Base-by-base conservation (phyloP, 2,888 invertebrate genomes). In the Philonicus albiceps region DNA sequence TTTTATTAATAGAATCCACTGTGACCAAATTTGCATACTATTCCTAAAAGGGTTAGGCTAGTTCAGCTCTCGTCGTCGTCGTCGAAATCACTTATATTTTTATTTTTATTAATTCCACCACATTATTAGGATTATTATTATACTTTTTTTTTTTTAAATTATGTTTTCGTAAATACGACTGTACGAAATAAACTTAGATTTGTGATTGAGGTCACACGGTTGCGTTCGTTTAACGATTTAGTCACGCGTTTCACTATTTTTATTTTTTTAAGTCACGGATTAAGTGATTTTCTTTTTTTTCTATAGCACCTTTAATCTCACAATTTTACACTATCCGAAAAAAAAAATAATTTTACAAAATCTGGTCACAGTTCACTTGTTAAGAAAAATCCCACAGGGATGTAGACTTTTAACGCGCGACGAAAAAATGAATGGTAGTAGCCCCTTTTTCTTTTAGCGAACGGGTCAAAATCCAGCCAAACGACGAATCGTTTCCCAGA, bases 1-100 rank as follows among this genome's bases (percentile, higher is more conserved):
- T 93, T 91, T 92, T 92, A 91, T 92, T 90, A 91, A 92, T 92
- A 90, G 92, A 92, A 92, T 92, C 92, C 92, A 92, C 92, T 92
- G 92, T 92, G 91, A 91, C 90, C 91, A 89, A 91, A 90, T 92
- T 92, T 90, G 92, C 92, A 92, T 92, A 92, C 92, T 92, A 92
- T 90, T 91, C 91, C 88, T 86, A 86, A 88, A n/a, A 88, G 87
- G 88, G 85, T 88, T 87, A 40, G 31, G 64, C 37, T 84, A 37
- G 73, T 22, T 43, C 72, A 73, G 73, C 78, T 43, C 22, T 8
- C 34, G n/a, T n/a, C n/a, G n/a, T 74, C 31, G 74, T 31, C 40
- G 40, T 34, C 31, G n/a, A 31, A 37, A 37, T 37, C 74, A 31
- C 74, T 8, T 22, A 22, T 3, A 16, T n/a, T 8, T 40, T 55